These are phyloP conservation scores for Panagrolaimus sp. DNA, from an alignment of 1,140 invertebrate species.

Conservation along the genomic window DNA sequence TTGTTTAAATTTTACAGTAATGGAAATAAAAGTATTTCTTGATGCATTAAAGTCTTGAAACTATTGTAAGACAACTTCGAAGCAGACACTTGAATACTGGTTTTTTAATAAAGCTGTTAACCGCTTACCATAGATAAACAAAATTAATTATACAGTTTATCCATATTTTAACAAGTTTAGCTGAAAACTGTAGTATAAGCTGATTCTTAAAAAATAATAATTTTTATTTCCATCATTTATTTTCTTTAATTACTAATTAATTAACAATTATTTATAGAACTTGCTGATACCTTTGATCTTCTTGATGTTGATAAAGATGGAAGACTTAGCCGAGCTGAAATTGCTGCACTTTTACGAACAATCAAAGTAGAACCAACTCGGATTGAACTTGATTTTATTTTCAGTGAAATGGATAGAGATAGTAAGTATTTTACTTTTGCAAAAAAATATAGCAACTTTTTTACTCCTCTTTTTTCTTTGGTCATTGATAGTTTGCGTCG, in stretches of 20 bases:
- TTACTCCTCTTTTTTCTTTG: neutral
- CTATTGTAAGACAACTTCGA: too few relatives aligned
- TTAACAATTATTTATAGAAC: conserved; percentile 27
- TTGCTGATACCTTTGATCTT: conserved; percentile 52
- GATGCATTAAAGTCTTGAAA: too few relatives aligned
- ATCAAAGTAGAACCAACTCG: conserved; percentile 53
- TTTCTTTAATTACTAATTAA: neutral
- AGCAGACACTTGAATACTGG: too few relatives aligned
- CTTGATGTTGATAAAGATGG: conserved; percentile 55
- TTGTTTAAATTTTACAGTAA: too few relatives aligned
- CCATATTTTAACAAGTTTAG: too few relatives aligned
- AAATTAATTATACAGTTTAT: too few relatives aligned
- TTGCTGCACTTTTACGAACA: conserved; percentile 48
- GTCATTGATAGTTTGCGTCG: conserved; percentile 7
- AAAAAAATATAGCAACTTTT: neutral
- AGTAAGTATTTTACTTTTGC: conserved; percentile 30
- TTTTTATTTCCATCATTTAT: too few relatives aligned
- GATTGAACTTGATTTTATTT: conserved; percentile 52
- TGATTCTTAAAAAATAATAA: too few relatives aligned
- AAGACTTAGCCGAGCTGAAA: conserved; percentile 41
- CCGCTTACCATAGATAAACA: too few relatives aligned
- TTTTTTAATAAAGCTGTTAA: too few relatives aligned
- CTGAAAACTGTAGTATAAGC: too few relatives aligned
- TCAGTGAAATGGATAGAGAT: conserved; percentile 51
- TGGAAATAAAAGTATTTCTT: too few relatives aligned